Conservation (phyloP, 2,888 invertebrate species). For the Smittia sp. region DNA sequence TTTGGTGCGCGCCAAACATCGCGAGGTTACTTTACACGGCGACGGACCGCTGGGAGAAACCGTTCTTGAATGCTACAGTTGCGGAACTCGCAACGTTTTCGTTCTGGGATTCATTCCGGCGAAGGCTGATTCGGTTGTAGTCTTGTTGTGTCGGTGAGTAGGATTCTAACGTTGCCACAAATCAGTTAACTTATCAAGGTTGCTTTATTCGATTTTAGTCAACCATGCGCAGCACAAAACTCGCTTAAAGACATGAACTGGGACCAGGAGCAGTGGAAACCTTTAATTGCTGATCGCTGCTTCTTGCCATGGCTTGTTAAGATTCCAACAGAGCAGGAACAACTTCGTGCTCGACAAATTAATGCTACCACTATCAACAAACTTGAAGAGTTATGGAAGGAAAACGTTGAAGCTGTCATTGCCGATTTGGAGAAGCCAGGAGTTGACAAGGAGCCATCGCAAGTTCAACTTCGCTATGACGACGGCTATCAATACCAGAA, state of each 20-base stretch:
- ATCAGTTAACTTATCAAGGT: too few species aligned
- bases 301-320: slow-evolving; percentile 97
- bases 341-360: slow-evolving; percentile 91
- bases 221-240: slow-evolving; percentile 97
- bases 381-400: slow-evolving; percentile 98
- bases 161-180: neutral
- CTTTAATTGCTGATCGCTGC: slow-evolving; percentile 92
- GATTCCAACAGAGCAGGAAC: slow-evolving; percentile 96
- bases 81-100: slow-evolving; percentile 97
- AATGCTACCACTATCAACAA: slow-evolving; percentile 97
- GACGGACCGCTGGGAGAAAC: slow-evolving; percentile 98
- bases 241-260: slow-evolving; percentile 99
- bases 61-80: slow-evolving; percentile 96
- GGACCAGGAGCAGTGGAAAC: slow-evolving; percentile 99
- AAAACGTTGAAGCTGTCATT: slow-evolving; percentile 95
- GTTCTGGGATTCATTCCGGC: slow-evolving; percentile 98
- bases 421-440: slow-evolving; percentile 98
- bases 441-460: slow-evolving; percentile 96
- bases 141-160: slow-evolving; percentile 79
- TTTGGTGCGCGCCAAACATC: slow-evolving; percentile 97
- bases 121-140: slow-evolving; percentile 97
- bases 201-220: too few species aligned
- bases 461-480: slow-evolving; percentile 75
- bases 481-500: slow-evolving; percentile 99
- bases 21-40: slow-evolving; percentile 95